phyloP scores from a whole-genome alignment of 37 sponge, comb jelly and placozoan species.

The Chondrosia reniformis region DNA sequence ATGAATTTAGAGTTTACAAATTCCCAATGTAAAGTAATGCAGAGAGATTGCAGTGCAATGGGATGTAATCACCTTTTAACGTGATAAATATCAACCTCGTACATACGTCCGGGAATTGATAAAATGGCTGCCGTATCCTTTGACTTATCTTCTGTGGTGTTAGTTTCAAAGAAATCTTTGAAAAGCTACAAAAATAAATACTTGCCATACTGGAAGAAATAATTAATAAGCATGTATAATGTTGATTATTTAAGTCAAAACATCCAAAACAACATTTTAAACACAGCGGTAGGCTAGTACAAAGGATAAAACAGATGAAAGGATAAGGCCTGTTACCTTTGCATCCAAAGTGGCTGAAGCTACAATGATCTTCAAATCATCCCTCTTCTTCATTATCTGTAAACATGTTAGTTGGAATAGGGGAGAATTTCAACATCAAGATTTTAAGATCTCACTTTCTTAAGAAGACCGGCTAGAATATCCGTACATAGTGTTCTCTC shows the following conservation, averaged over 20 bases:
- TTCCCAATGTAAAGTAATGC: too few species aligned
- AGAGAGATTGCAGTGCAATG: too few species aligned
- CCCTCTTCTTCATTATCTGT: constrained; percentile 77
- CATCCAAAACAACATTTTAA: not conserved
- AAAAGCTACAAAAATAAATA: constrained; percentile 64
- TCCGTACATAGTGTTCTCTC: constrained; percentile 94
- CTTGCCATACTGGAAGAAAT: too few species aligned
- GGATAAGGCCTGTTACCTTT: too few species aligned
- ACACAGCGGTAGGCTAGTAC: not conserved
- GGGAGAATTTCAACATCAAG: not conserved
- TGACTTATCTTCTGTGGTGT: constrained; percentile 45
- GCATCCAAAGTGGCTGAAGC: constrained; percentile 98
- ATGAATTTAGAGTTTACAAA: too few species aligned
- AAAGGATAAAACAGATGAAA: not conserved
- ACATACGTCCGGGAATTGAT: constrained; percentile 82
- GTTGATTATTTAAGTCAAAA: too few species aligned
- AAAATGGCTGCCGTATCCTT: constrained; percentile 82
- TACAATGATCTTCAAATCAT: constrained; percentile 82
- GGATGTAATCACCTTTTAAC: constrained; percentile 53
- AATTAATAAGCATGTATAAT: too few species aligned
- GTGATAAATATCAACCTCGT: constrained; percentile 68
- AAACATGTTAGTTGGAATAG: not conserved
- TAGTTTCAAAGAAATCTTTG: constrained; percentile 89
- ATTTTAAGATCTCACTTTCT: constrained; percentile 60
- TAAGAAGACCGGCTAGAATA: constrained; percentile 77